Conservation (phyloP, 2,113 vertebrate species). For the Stegastes partitus region DNA sequence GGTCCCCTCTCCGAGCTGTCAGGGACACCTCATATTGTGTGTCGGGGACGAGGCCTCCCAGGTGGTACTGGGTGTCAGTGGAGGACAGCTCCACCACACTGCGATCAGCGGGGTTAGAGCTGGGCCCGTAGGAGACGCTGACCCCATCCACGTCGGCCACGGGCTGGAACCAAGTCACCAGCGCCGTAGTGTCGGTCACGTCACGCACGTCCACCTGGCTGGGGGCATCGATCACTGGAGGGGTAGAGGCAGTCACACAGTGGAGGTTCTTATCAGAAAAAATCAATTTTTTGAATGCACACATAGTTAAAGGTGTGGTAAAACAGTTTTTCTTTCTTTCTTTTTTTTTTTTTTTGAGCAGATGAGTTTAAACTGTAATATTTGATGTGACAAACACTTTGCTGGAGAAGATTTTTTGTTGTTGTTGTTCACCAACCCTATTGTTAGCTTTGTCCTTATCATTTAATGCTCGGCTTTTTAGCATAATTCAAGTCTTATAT, state of each 20-base stretch:
- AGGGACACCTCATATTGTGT: constrained; percentile 92
- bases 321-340: too few species aligned
- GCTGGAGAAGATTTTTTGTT: too few species aligned
- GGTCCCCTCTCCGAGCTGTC: constrained; percentile 86
- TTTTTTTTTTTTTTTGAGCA: too few species aligned
- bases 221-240: constrained; percentile 91
- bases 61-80: constrained; percentile 92
- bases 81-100: constrained; percentile 88
- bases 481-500: too few species aligned
- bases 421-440: too few species aligned
- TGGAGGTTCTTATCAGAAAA: too few species aligned
- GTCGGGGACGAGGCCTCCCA: constrained; percentile 90
- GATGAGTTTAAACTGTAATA: not conserved
- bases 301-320: too few species aligned
- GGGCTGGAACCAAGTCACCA: constrained; percentile 95
- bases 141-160: constrained; percentile 91
- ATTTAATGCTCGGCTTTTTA: too few species aligned
- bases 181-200: constrained; percentile 92
- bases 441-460: too few species aligned
- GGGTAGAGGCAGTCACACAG: not conserved
- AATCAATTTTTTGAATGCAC: too few species aligned
- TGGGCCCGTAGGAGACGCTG: constrained; percentile 89
- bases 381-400: not conserved
- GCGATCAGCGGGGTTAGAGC: constrained; percentile 84
- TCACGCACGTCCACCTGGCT: constrained; percentile 93